phyloP scores from a whole-genome alignment of 2,113 vertebrate species.

The Neomonachus schauinslandi region DNA sequence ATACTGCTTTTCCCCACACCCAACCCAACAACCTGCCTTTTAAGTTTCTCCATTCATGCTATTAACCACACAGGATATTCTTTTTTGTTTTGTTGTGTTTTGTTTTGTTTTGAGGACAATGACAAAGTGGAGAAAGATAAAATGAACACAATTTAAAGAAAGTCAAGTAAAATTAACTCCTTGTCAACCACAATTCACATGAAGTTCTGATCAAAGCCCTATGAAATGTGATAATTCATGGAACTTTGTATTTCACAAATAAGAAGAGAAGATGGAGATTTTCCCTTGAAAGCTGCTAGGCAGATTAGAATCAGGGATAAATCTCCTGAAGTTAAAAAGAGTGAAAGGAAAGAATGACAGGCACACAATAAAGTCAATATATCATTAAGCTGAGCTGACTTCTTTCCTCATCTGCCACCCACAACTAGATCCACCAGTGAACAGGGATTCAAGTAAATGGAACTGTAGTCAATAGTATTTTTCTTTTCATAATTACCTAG shows the following conservation, averaged over 20 bases:
- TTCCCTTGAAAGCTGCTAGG: conserved; percentile 31
- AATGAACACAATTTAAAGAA: conserved; percentile 25
- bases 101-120: neutral
- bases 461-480: neutral
- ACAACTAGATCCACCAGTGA: neutral
- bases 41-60: conserved; percentile 2
- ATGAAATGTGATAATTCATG: neutral
- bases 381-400: neutral
- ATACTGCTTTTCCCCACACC: neutral
- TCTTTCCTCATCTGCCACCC: neutral
- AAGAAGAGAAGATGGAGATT: neutral
- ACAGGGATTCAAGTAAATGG: neutral
- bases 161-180: conserved; percentile 2
- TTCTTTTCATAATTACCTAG: conserved; percentile 34
- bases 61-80: neutral
- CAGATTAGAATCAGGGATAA: neutral
- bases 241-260: conserved; percentile 21
- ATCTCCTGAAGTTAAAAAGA: neutral
- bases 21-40: neutral
- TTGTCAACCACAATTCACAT: neutral
- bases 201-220: neutral
- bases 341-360: neutral
- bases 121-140: neutral
- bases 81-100: neutral
- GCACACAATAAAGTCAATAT: neutral